A percentile compares a stretch with the other conserved stretches of the same genome.
Evolutionary conservation across 2,797 vertebrate species (phyloP).

Genomic region (Coracias cyanogaster): DNA sequence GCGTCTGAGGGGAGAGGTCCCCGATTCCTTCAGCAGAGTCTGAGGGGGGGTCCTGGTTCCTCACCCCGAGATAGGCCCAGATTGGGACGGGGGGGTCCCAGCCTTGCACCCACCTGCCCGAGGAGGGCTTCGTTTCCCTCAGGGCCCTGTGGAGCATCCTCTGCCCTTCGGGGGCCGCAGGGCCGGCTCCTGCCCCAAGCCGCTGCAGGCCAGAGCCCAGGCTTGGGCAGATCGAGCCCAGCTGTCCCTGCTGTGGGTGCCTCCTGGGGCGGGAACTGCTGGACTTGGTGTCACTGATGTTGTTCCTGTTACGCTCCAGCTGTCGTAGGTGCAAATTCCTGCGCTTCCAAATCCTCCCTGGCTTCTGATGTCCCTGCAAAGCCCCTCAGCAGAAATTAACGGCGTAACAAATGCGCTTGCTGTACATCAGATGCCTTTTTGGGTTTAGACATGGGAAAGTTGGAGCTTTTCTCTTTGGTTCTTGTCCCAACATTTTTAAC

Average conservation of each 20-base stretch:
- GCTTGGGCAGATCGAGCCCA: background rate
- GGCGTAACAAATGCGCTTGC: background rate
- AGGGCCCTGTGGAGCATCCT: background rate
- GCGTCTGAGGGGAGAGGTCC: background rate
- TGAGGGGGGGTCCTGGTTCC: background rate
- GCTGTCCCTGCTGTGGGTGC: no score
- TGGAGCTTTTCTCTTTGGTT: background rate
- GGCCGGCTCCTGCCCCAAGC: background rate
- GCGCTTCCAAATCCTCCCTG: background rate
- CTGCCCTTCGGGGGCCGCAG: fast-evolving
- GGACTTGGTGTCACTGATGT: background rate
- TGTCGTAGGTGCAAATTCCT: background rate
- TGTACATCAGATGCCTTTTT: background rate
- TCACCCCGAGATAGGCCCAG: background rate
- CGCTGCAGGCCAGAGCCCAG: background rate
- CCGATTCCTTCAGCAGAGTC: background rate
- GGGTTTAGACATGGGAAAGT: background rate
- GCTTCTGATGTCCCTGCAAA: constrained; percentile 11
- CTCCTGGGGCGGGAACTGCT: background rate
- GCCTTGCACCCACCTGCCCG: fast-evolving
- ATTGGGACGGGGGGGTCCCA: fast-evolving
- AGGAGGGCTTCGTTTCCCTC: background rate
- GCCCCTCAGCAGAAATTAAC: background rate
- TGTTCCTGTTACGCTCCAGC: background rate
- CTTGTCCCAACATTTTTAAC: background rate